Percentiles rank a stretch among this genome's conserved stretches.
phyloP scores from a whole-genome alignment of 2,888 invertebrate species.

The Acleris literana region DNA sequence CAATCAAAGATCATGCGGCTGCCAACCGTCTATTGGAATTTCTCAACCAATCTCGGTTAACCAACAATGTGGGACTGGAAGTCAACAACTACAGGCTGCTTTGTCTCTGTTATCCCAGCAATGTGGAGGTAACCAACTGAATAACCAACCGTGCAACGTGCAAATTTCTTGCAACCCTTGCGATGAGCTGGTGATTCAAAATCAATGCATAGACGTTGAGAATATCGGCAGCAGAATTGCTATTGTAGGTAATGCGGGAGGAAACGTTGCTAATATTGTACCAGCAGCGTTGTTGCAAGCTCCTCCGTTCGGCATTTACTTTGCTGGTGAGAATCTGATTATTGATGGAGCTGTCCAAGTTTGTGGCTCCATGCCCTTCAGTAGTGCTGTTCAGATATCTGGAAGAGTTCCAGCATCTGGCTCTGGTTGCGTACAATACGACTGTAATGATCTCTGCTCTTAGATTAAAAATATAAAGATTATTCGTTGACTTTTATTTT shows the following conservation, averaged over 20 bases:
- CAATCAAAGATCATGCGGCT: background rate
- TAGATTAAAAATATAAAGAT: constrained; percentile 1
- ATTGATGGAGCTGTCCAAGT: constrained; percentile 39
- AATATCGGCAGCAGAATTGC: background rate
- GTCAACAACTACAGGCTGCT: background rate
- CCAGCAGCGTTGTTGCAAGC: constrained; percentile 22
- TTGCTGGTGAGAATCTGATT: constrained; percentile 37
- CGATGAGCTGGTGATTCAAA: background rate
- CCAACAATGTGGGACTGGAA: background rate
- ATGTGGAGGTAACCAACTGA: background rate
- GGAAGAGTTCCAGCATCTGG: constrained; percentile 22
- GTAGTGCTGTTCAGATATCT: constrained; percentile 30
- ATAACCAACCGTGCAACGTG: background rate
- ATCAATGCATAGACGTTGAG: background rate
- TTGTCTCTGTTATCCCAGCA: background rate
- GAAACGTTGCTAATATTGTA: background rate
- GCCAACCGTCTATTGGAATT: background rate
- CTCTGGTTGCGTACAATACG: constrained; percentile 9
- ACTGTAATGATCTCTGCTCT: constrained; percentile 10
- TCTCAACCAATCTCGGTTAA: background rate
- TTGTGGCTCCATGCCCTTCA: constrained; percentile 37
- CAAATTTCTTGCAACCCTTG: background rate
- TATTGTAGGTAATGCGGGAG: background rate
- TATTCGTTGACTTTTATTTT: background rate
- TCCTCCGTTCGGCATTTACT: constrained; percentile 36